Conservation (phyloP, 2,113 vertebrate species). For the Rynchops niger region DNA sequence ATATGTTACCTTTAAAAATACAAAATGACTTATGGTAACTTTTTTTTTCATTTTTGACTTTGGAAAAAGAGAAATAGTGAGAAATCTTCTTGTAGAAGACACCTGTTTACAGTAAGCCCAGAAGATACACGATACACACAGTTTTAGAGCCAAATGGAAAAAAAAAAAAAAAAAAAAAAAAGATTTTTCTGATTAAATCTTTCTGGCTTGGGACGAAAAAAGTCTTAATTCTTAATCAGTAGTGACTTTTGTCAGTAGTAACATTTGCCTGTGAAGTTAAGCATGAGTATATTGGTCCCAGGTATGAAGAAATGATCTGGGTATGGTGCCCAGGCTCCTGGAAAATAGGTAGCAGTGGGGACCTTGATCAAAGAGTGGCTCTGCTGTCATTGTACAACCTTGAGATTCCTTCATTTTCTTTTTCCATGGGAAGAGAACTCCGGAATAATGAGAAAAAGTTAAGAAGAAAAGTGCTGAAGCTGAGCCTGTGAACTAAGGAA, state of each 20-base stretch:
- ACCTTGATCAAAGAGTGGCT: not conserved
- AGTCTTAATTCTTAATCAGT: not conserved
- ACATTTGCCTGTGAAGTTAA: not conserved
- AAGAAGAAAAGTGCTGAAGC: not conserved
- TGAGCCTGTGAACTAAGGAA: not conserved
- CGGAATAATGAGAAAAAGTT: not conserved
- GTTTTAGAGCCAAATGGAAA: not conserved
- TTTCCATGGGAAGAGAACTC: not conserved
- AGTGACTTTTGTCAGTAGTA: not conserved
- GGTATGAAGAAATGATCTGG: not conserved
- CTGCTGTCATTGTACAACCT: not conserved
- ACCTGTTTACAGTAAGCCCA: not conserved
- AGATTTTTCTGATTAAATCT: not conserved
- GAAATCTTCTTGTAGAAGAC: not conserved
- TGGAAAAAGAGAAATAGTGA: not conserved
- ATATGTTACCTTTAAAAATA: not conserved
- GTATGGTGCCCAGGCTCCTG: not conserved
- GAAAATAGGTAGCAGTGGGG: not conserved
- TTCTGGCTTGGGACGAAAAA: not conserved
- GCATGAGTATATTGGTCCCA: not conserved
- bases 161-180: not conserved
- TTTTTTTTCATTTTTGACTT: not conserved
- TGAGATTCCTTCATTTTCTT: not conserved
- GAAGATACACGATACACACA: too few species aligned
- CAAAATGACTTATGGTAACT: rapidly evolving